Base-by-base conservation (phyloP, 2,797 vertebrate species). In the Scomberomorus guttatus region DNA sequence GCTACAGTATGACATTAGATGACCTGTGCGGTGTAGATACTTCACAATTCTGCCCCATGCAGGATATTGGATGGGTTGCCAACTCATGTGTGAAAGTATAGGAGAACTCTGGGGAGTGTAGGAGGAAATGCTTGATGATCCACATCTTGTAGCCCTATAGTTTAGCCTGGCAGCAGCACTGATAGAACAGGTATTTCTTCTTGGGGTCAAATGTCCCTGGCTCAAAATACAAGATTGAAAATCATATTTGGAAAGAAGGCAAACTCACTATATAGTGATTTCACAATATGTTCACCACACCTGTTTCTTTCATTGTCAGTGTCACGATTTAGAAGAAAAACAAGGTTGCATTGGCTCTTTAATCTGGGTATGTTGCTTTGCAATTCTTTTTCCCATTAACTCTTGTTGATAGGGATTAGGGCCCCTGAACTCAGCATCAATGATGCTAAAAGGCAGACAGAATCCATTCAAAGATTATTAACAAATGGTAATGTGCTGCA, bases 31-130 rank as follows among this genome's bases (percentile, higher is more conserved):
- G 63, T 73, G 62, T 69, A 82, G 82, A 89, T 77, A 83, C 74
- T 87, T 80, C 67, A 61, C 62, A 67, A 75, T 66, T 87, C 75
- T 86, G 77, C 37, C 64, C 48, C 29, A 48, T 70, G 75, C 74
- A 65, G 78, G 80, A 84, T 86, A 87, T 87, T 87, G 80, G 81
- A 84, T 84, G 81, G 71, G 87, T 84, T 87, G 73, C 67, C 63
- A 75, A 56, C 80, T 90, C 86, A 85, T 82, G 89, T 89, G 90
- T 88, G 86, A 90, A 89, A 86, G 75, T 77, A 77, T 58, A 51
- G 60, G 22, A 77, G 72, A 66, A 66, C 85, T 79, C 69, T 24
- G n/a, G 61, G 72, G 79, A 72, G 67, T 90, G 84, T 75, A 52
- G 65, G 63, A 70, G 79, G 75, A 82, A 83, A 83, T 82, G 77